Conservation (phyloP, 1,140 invertebrate genomes). For the Aculops lycopersici region DNA sequence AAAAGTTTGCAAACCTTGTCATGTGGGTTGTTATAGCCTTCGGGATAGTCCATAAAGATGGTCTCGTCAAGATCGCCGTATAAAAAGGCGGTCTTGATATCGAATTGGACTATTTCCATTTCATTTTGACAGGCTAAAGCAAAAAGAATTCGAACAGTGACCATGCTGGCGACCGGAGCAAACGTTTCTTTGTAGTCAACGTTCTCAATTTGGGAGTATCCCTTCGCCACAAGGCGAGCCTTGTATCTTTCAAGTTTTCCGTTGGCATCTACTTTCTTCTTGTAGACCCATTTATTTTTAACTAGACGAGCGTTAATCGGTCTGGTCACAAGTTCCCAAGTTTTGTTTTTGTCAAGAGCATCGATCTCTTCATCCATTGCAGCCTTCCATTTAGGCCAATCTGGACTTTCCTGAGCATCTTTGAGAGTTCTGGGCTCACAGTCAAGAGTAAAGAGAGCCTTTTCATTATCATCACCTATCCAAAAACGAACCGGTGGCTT, state of each 20-base stretch:
- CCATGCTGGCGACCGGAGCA: neutral
- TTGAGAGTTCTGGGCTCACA: too few species aligned
- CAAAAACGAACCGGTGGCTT: too few species aligned
- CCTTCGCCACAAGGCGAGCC: neutral
- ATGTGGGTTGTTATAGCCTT: constrained; percentile 13
- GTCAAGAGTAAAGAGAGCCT: too few species aligned
- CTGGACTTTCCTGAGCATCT: too few species aligned
- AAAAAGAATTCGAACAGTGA: neutral
- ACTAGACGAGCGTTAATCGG: constrained; percentile 9
- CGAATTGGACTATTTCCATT: constrained; percentile 8
- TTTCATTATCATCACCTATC: too few species aligned
- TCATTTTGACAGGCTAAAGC: constrained; percentile 1
- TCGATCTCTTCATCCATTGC: constrained; percentile 16
- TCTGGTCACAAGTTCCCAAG: constrained; percentile 14
- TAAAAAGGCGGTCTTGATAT: constrained; percentile 17
- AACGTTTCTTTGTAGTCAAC: neutral
- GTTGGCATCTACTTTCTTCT: constrained; percentile 12
- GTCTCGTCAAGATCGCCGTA: constrained; percentile 17
- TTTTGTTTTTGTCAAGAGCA: constrained; percentile 13
- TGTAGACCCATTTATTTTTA: constrained; percentile 15
- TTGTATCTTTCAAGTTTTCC: constrained; percentile 12
- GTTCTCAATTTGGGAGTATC: neutral
- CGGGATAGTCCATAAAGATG: constrained; percentile 16
- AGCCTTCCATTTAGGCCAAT: constrained; percentile 13
- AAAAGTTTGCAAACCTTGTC: constrained; percentile 5